These are phyloP conservation scores for Frieseomelitta varia DNA, from an alignment of 1,140 invertebrate species.

Conservation along the genomic window DNA sequence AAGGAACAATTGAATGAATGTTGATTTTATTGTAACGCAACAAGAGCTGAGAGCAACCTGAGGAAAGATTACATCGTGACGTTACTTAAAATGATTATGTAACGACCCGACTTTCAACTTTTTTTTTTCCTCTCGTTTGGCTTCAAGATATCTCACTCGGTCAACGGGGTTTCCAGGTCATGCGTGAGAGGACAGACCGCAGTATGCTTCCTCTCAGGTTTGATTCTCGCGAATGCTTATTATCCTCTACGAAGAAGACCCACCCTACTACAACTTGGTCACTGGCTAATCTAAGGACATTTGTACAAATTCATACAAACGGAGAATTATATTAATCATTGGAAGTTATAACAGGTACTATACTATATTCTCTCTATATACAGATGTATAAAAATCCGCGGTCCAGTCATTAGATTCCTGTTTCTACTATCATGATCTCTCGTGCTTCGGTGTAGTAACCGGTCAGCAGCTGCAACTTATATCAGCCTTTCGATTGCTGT, in stretches of 20 bases:
- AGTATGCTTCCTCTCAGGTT: slow-evolving; percentile 31
- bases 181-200: slow-evolving; percentile 23
- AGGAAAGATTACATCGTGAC: slow-evolving; percentile 35
- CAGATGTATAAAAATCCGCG: no score
- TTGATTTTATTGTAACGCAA: background rate
- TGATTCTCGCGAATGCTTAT: slow-evolving; percentile 7
- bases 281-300: no score
- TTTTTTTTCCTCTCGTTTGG: slow-evolving; percentile 37
- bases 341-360: no score
- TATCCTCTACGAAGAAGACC: background rate
- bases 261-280: background rate
- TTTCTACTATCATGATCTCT: background rate
- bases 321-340: no score
- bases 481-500: background rate
- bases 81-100: slow-evolving; percentile 60
- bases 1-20: background rate
- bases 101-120: slow-evolving; percentile 56
- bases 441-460: background rate
- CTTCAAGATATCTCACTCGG: slow-evolving; percentile 42
- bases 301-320: no score
- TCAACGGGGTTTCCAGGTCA: slow-evolving; percentile 57
- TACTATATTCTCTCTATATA: no score
- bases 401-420: background rate
- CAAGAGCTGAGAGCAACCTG: background rate
- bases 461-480: background rate